Conservation (phyloP, 2,888 invertebrate species). For the Tryphoninae sp. region DNA sequence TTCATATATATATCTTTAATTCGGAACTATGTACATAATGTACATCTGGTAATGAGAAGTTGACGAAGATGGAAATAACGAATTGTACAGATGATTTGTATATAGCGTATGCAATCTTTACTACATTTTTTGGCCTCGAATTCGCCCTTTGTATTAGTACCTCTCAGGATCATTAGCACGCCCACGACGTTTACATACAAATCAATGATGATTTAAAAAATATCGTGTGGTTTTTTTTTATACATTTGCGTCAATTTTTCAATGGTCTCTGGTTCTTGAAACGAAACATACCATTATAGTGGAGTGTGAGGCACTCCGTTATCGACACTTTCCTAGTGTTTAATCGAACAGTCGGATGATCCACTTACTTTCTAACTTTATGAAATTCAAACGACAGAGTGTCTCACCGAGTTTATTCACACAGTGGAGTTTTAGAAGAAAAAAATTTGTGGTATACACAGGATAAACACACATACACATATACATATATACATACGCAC, state of each 20-base stretch:
- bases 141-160: not conserved
- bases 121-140: constrained; percentile 4
- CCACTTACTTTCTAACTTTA: constrained; percentile 1
- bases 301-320: not conserved
- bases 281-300: not conserved
- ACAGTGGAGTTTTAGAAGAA: not conserved
- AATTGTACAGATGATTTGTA: constrained; percentile 58
- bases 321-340: too few relatives aligned
- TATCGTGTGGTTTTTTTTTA: not conserved
- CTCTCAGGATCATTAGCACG: not conserved
- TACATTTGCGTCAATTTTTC: not conserved
- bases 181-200: too few relatives aligned
- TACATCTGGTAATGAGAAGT: constrained; percentile 27
- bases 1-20: constrained; percentile 25
- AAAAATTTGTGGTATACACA: constrained; percentile 6
- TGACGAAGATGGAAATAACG: constrained; percentile 30
- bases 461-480: constrained; percentile 2
- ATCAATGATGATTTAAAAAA: not conserved
- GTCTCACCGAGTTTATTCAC: constrained; percentile 1
- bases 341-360: too few relatives aligned
- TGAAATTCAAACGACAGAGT: constrained; percentile 5
- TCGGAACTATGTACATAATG: constrained; percentile 41
- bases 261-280: not conserved
- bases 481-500: constrained; percentile 1
- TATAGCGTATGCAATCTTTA: constrained; percentile 55